Conservation (phyloP, 2,113 vertebrate species). For the rabbit (Oryctolagus cuniculus) region DNA sequence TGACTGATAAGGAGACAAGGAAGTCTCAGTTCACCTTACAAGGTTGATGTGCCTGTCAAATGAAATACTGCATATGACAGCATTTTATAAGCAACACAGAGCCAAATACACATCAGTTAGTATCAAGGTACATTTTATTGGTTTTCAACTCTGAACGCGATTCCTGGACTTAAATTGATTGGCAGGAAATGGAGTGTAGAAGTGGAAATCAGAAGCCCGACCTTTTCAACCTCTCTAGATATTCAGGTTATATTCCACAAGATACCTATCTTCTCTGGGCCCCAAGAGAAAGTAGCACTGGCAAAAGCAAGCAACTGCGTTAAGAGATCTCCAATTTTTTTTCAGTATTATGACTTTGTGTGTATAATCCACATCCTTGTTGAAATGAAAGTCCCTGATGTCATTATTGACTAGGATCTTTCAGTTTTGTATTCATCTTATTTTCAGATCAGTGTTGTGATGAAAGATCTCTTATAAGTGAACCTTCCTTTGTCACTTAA, state of each 20-base stretch:
- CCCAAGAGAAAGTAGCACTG: background rate
- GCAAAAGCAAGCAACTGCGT: background rate
- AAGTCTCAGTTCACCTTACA: background rate
- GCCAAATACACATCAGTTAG: background rate
- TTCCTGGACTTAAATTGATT: background rate
- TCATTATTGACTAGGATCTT: background rate
- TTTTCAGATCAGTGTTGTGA: background rate
- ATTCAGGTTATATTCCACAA: background rate
- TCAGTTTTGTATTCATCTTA: background rate
- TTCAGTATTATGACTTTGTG: background rate
- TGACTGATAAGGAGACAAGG: background rate
- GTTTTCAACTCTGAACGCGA: background rate
- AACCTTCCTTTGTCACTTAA: background rate
- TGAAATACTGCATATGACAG: background rate
- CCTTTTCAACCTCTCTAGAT: background rate
- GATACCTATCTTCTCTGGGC: background rate
- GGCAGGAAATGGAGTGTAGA: background rate
- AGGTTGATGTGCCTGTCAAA: background rate
- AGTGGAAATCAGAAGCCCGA: background rate
- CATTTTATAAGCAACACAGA: background rate
- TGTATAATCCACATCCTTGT: background rate
- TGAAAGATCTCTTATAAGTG: background rate
- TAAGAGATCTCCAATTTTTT: background rate
- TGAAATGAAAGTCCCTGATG: background rate
- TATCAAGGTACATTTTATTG: background rate